These are phyloP conservation scores for Hozukius guyotensis DNA, from an alignment of 2,797 vertebrate species.

Conservation along the genomic window DNA sequence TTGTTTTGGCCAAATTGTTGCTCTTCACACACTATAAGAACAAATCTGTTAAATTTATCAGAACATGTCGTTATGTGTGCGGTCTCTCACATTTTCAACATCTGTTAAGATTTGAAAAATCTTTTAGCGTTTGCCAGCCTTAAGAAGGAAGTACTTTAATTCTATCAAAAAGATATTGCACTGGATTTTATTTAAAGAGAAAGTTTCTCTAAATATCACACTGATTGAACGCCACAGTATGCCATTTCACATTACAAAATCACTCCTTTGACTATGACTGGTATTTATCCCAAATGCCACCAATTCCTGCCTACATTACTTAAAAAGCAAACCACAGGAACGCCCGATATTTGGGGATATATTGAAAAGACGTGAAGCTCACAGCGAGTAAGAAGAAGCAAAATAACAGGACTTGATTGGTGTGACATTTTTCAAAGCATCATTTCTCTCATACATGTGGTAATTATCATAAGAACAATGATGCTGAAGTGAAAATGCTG, in stretches of 20 bases:
- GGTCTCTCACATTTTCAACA: too few species aligned
- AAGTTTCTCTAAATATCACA: conserved; percentile 5
- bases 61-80: too few species aligned
- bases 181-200: neutral
- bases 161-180: neutral
- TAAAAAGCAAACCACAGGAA: neutral
- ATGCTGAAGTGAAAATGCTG: neutral
- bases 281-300: conserved; percentile 27
- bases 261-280: neutral
- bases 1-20: too few species aligned
- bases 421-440: conserved; percentile 15
- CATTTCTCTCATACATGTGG: neutral
- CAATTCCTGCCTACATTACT: neutral
- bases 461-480: conserved; percentile 14
- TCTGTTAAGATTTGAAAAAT: too few species aligned
- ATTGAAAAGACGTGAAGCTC: neutral
- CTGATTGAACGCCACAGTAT: neutral
- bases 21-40: too few species aligned
- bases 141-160: neutral
- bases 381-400: neutral
- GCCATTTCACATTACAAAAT: conserved; percentile 4
- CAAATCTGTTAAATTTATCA: too few species aligned
- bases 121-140: too few species aligned
- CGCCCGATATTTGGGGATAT: neutral
- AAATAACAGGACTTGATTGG: conserved; percentile 4